Evolutionary conservation across 2,797 vertebrate genomes (phyloP), one percentile per base, ranked within the genome.

Genomic region (Hypotaenidia philippensis): DNA sequence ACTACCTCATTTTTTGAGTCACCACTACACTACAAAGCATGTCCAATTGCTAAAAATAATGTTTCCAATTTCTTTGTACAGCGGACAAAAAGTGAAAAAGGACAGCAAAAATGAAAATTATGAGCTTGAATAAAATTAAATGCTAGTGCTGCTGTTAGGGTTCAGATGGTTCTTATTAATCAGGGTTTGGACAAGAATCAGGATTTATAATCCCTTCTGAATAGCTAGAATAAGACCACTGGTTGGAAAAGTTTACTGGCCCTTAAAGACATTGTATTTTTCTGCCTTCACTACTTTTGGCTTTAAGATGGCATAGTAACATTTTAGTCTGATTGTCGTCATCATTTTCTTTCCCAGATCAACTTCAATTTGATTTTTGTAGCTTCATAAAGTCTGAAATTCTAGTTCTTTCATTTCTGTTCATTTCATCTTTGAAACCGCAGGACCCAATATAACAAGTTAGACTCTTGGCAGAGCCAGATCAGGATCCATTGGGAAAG

Each of bases 101-200:
- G 52, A 44, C 55, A 90, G 75, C 34, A 66, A 84, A 90, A 95
- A 56, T 68, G 11, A 89, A 91, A 85, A 85, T 77, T 34, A 71
- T 9, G 19, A 71, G n/a, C 50, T 59, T 79, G 66, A 79, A 72
- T 55, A 88, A 93, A 93, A 81, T 44, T 32, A 69, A 85, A 66
- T 8, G 59, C 38, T 82, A 78, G 17, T 32, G 49, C 2, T 66
- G 52, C 83, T 94, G 56, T 84, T 82, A 84, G 44, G 78, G 76
- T 84, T 96, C 96, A 92, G 78, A 31, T 93, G 89, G 70, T 92
- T 95, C 78, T 84, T 93, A 90, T 93, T 96, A 96, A 95, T 92
- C 78, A 82, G 70, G 47, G 52, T 66, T 95, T 95, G 96, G 84
- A 84, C 65, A 77, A 66, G 75, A 74, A 83, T 75, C 70, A 72